Percentiles rank a stretch among this genome's conserved stretches.
Evolutionary conservation across 2,888 invertebrate genomes (phyloP).

Genomic region (Hanleya hanleyi): DNA sequence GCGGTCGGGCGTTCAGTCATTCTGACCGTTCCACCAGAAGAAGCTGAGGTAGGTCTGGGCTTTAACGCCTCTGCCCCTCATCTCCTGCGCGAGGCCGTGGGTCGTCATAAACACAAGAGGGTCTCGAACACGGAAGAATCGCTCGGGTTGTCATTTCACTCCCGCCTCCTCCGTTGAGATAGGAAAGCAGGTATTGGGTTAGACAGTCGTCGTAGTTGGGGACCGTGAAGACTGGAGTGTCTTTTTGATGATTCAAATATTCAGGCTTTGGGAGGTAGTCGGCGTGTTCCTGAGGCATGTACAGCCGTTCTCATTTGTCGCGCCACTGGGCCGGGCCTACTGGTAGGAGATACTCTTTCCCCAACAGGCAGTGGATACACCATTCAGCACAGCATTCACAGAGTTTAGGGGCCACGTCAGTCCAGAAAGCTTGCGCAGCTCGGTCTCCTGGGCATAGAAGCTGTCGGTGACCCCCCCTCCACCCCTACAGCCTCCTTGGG

Average conservation of each 20-base stretch:
- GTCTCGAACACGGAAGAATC: too few relatives aligned
- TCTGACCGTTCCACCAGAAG: not conserved
- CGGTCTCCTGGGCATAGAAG: not conserved
- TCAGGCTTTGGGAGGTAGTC: not conserved
- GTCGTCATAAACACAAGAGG: not conserved
- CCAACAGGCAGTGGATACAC: not conserved
- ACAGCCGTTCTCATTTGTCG: not conserved
- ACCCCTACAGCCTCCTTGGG: not conserved
- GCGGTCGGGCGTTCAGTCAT: not conserved
- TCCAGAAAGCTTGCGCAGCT: not conserved
- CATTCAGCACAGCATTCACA: not conserved
- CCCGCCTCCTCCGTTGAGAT: not conserved
- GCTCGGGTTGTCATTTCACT: not conserved
- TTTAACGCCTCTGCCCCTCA: not conserved
- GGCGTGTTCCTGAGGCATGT: not conserved
- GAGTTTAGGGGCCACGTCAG: not conserved
- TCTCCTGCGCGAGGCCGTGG: slow-evolving; percentile 9
- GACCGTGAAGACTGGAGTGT: not conserved
- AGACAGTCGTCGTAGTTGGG: not conserved
- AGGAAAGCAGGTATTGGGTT: not conserved
- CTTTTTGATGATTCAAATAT: not conserved
- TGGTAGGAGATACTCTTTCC: not conserved
- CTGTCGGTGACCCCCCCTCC: not conserved
- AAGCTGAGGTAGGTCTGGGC: not conserved
- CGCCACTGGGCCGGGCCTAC: not conserved